Percentiles rank a stretch among this genome's conserved stretches.
phyloP scores from a whole-genome alignment of 2,797 vertebrate species.

The Tauraco hartlaubi region DNA sequence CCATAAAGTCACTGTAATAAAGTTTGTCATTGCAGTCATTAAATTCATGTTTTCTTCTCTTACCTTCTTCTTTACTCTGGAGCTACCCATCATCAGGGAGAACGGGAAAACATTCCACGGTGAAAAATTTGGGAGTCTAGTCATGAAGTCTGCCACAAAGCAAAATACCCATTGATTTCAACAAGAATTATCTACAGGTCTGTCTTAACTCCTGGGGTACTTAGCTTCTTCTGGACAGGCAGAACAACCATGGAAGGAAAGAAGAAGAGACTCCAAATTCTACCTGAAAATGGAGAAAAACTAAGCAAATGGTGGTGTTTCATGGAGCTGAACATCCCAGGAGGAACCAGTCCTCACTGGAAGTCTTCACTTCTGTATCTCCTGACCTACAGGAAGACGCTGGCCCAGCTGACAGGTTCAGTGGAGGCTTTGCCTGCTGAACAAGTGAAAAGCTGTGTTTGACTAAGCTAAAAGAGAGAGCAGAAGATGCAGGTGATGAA shows the following conservation, averaged over 20 bases:
- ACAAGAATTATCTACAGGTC: background rate
- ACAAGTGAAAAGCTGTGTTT: background rate
- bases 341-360: background rate
- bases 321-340: background rate
- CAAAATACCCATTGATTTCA: background rate
- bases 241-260: background rate
- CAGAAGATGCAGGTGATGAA: background rate
- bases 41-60: conserved; percentile 30
- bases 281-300: background rate
- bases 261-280: background rate
- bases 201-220: background rate
- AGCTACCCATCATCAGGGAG: background rate
- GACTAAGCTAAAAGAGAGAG: background rate
- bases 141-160: background rate
- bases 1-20: conserved; percentile 34
- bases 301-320: background rate
- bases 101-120: background rate
- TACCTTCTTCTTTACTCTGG: conserved; percentile 6
- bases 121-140: background rate
- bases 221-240: background rate
- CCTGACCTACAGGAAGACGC: background rate
- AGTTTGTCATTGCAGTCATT: conserved; percentile 37
- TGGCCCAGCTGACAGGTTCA: background rate
- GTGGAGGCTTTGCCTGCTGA: background rate
- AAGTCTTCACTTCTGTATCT: background rate